A percentile compares a stretch with the other conserved stretches of the same genome.
These are phyloP conservation scores for Triplophysa tibetana DNA, from an alignment of 2,113 vertebrate genomes.

Conservation along the genomic window DNA sequence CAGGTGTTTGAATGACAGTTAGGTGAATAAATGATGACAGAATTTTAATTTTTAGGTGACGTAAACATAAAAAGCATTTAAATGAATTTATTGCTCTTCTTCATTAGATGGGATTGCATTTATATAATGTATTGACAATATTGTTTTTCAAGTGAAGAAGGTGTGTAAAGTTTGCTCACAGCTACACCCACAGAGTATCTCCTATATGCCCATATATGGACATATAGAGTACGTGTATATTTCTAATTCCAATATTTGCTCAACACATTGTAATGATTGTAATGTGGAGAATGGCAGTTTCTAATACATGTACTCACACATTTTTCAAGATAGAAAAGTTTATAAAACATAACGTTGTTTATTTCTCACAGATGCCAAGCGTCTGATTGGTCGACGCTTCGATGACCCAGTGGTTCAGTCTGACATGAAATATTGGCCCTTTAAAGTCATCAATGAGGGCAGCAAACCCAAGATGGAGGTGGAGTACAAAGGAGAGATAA, in stretches of 20 bases:
- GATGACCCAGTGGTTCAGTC: conserved; percentile 86
- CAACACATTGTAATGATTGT: too few species aligned
- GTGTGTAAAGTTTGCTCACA: too few species aligned
- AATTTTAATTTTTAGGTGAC: too few species aligned
- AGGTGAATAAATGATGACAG: too few species aligned
- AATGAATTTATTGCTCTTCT: neutral
- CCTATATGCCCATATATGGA: too few species aligned
- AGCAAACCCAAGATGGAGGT: conserved; percentile 87
- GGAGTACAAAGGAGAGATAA: conserved; percentile 86
- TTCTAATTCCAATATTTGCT: too few species aligned
- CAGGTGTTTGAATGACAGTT: too few species aligned
- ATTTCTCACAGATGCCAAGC: conserved; percentile 80
- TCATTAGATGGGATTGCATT: conserved; percentile 2
- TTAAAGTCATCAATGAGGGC: conserved; percentile 83
- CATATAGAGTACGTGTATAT: too few species aligned
- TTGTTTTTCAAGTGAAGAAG: neutral
- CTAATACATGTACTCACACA: too few species aligned
- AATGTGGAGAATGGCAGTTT: too few species aligned
- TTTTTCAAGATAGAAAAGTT: too few species aligned
- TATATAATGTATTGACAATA: neutral
- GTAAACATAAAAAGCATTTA: neutral
- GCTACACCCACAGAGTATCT: too few species aligned
- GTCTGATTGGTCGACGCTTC: conserved; percentile 86
- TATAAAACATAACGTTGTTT: neutral
- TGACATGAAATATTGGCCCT: conserved; percentile 93